phyloP scores from a whole-genome alignment of 2,797 vertebrate species.

The Falco novaeseelandiae region DNA sequence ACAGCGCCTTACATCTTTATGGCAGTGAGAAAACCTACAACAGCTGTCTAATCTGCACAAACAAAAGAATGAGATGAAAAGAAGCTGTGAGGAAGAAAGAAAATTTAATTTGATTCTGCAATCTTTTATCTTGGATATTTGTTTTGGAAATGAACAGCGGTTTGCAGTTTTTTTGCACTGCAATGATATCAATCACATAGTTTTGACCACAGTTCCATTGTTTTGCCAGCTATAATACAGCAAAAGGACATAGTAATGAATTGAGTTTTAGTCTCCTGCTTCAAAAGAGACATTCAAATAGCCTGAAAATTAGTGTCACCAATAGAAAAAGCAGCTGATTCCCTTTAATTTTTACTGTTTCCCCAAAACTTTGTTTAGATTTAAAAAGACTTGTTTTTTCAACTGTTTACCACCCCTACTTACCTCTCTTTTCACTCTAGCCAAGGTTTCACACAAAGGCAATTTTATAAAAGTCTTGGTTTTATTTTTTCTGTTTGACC shows the following conservation, averaged over 20 bases:
- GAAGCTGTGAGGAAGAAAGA: not conserved
- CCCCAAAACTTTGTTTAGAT: not conserved
- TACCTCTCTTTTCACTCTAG: not conserved
- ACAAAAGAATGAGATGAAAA: not conserved
- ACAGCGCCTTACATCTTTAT: not conserved
- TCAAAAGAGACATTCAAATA: not conserved
- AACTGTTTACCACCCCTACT: not conserved
- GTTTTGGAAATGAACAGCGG: not conserved
- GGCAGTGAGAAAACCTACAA: not conserved
- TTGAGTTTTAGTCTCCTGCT: not conserved
- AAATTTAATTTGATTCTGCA: not conserved
- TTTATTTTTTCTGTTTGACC: not conserved
- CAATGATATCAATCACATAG: not conserved
- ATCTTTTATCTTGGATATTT: not conserved
- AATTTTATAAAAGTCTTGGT: not conserved
- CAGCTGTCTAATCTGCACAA: not conserved
- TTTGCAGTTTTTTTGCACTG: not conserved
- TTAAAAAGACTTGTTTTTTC: slow-evolving; percentile 20
- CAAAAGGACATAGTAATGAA: not conserved
- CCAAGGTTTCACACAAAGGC: not conserved
- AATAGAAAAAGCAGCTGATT: not conserved
- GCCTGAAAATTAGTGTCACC: not conserved
- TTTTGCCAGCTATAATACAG: not conserved
- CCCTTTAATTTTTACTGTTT: not conserved
- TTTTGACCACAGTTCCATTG: not conserved